Percentiles rank a stretch among this genome's conserved stretches.
phyloP scores from a whole-genome alignment of 2,113 vertebrate species.

The Mormyrus lacerda region DNA sequence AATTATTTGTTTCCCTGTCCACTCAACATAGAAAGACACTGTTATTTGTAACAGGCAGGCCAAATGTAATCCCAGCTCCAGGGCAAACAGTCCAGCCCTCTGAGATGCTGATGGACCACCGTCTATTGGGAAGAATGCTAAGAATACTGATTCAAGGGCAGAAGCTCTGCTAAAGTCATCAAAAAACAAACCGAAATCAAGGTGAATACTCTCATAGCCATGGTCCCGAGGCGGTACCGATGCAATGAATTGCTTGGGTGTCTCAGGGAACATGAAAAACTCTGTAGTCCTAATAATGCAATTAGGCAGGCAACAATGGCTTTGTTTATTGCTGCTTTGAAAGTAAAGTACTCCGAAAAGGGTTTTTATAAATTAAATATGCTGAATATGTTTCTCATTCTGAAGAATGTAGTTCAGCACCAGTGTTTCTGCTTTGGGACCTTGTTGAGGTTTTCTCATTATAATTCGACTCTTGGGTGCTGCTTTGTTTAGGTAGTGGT shows the following conservation, averaged over 20 bases:
- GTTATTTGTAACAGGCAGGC: neutral
- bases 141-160: neutral
- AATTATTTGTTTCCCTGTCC: neutral
- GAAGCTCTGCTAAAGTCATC: neutral
- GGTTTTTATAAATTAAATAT: neutral
- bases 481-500: neutral
- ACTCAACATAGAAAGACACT: neutral
- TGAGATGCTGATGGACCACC: neutral
- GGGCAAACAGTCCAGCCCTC: neutral
- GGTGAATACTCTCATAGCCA: conserved; percentile 9
- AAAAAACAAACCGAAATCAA: neutral
- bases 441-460: neutral
- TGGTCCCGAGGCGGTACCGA: neutral
- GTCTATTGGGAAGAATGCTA: neutral
- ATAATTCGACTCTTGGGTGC: neutral
- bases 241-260: conserved; percentile 10
- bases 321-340: neutral
- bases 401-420: neutral
- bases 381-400: neutral
- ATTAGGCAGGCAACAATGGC: neutral
- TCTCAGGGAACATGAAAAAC: neutral
- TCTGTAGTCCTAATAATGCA: conserved; percentile 5
- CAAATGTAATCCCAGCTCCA: neutral
- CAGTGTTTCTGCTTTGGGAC: neutral
- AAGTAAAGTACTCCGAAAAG: neutral